Evolutionary conservation across 2,797 vertebrate species (phyloP), one percentile per base, ranked within the genome.

Genomic region (Distichodus sexfasciatus): DNA sequence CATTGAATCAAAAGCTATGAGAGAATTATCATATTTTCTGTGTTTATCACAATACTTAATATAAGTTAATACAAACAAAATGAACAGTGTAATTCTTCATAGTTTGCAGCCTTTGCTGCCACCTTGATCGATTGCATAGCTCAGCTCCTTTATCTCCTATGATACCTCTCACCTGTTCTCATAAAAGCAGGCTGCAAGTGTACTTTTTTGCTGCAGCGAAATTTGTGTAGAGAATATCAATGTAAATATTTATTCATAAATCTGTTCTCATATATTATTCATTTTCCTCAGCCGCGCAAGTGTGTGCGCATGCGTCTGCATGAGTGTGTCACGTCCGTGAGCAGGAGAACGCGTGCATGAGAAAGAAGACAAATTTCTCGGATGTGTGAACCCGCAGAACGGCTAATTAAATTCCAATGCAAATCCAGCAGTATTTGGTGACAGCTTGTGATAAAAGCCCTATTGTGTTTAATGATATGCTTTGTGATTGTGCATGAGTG

Each of bases 381-480:
- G 88, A 86, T 89, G 87, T 86, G 85, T 82, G 84, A 84, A 86
- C 85, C 88, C 29, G 85, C 85, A 80, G 87, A 86, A 89, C 79
- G 88, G 86, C 84, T 90, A 91, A 91, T 92, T 90, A 91, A 90
- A 92, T 91, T 90, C 87, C 86, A 89, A 90, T 90, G 90, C 90
- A 92, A 91, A 91, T 92, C 87, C 86, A 87, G 88, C 84, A 66
- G 85, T 88, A 89, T 91, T 90, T 84, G 86, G 86, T 90, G 89
- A 91, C 89, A 89, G 88, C 86, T 70, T 58, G 86, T 90, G 90
- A 91, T 92, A 91, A 92, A 91, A 92, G 86, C 86, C 90, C 89
- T 88, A 88, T 91, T 91, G 89, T 90, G 88, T 91, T 90, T 91
- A 91, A 92, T 90, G 87, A 91, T 90, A 90, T 90, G 89, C 88